Evolutionary conservation across 2,113 vertebrate genomes (phyloP).

Genomic region (Notothenia rossii): DNA sequence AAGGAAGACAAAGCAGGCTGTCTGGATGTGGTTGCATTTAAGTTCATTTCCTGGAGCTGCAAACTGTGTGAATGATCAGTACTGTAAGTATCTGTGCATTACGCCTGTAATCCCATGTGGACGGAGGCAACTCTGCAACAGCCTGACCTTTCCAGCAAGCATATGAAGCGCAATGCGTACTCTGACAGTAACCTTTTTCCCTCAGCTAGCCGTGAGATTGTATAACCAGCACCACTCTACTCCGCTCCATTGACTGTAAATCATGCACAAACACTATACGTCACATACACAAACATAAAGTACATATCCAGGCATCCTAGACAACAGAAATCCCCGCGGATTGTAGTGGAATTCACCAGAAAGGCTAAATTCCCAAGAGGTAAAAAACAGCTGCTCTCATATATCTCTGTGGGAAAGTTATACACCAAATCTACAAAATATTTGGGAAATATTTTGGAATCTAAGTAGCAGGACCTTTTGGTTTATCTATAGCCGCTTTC

Average conservation of each 20-base stretch:
- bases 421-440: neutral
- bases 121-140: slow-evolving; percentile 31
- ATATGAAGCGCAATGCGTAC: slow-evolving; percentile 47
- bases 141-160: slow-evolving; percentile 54
- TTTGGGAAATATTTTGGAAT: neutral
- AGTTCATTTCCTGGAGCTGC: slow-evolving; percentile 5
- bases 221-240: neutral
- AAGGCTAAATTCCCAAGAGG: slow-evolving; percentile 2
- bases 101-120: slow-evolving; percentile 22
- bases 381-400: neutral
- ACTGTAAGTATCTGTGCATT: slow-evolving; percentile 32
- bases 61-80: slow-evolving; percentile 24
- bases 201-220: slow-evolving; percentile 19
- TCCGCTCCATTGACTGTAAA: slow-evolving; percentile 17
- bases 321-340: slow-evolving; percentile 20
- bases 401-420: slow-evolving; percentile 11
- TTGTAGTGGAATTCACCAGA: neutral
- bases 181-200: slow-evolving; percentile 55
- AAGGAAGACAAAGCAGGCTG: slow-evolving; percentile 4
- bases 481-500: neutral
- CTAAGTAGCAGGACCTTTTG: neutral
- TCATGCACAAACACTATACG: neutral
- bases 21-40: neutral
- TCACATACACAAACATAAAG: neutral
- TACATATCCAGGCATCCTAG: neutral